Percentiles rank a stretch among this genome's conserved stretches.
Evolutionary conservation across 2,888 invertebrate species (phyloP).

Genomic region (Spodoptera exigua): DNA sequence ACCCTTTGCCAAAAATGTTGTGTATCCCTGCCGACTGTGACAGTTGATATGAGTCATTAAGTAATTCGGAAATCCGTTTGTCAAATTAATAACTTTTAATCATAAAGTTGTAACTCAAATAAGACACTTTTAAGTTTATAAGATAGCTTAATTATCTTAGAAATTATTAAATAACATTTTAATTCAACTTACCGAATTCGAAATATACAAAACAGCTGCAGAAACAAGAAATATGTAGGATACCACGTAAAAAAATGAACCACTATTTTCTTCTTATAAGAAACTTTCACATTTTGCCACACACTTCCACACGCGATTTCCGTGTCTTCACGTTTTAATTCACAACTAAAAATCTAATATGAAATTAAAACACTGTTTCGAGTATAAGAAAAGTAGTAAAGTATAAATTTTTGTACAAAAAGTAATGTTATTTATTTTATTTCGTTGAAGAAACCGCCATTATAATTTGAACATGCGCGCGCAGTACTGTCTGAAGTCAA

Average conservation of each 20-base stretch:
- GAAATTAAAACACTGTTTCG: conserved; percentile 35
- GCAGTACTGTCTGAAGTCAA: conserved; percentile 70
- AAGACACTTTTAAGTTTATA: conserved; percentile 1
- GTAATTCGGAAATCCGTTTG: conserved; percentile 1
- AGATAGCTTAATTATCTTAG: not conserved
- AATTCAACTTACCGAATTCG: conserved; percentile 49
- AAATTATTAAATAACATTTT: not conserved
- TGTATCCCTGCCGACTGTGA: conserved; percentile 1
- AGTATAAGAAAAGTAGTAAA: conserved; percentile 18
- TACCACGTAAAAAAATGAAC: conserved; percentile 60
- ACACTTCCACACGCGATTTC: conserved; percentile 63
- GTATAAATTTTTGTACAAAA: conserved; percentile 35
- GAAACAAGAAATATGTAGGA: conserved; percentile 58
- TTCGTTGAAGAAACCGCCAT: conserved; percentile 65
- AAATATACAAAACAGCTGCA: conserved; percentile 56
- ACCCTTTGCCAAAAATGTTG: not conserved
- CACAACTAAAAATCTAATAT: conserved; percentile 26
- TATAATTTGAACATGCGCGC: conserved; percentile 72
- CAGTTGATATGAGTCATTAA: not conserved
- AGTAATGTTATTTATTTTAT: conserved; percentile 62
- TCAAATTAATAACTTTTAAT: conserved; percentile 37
- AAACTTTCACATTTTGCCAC: conserved; percentile 82
- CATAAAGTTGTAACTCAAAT: conserved; percentile 4
- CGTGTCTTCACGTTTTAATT: conserved; percentile 42
- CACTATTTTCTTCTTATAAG: conserved; percentile 67